Evolutionary conservation across 2,888 invertebrate species (phyloP).

Genomic region (Tetranychus piercei): DNA sequence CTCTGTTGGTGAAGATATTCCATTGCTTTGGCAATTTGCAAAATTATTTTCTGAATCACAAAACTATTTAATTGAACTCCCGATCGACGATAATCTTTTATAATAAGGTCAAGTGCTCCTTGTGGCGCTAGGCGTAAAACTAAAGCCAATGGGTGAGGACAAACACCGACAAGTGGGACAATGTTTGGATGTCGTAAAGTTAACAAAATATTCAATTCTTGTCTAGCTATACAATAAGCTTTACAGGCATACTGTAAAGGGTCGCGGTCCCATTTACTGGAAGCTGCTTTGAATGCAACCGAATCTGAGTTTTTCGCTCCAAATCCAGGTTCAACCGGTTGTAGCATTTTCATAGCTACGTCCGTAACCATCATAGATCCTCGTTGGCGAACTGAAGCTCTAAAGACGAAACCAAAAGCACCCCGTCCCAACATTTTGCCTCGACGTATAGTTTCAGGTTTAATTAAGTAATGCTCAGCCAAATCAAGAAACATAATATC

Average conservation of each 20-base stretch:
- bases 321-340: constrained; percentile 70
- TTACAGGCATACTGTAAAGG: constrained; percentile 78
- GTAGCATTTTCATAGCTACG: constrained; percentile 86
- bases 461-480: constrained; percentile 57
- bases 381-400: constrained; percentile 39
- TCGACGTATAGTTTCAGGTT: constrained; percentile 58
- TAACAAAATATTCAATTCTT: constrained; percentile 71
- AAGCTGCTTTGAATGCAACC: constrained; percentile 46
- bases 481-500: constrained; percentile 83
- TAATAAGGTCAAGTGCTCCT: constrained; percentile 65
- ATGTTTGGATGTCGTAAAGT: constrained; percentile 75
- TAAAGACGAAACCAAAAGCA: constrained; percentile 90
- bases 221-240: constrained; percentile 86
- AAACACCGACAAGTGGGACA: constrained; percentile 73
- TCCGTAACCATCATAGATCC: constrained; percentile 34
- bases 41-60: constrained; percentile 60
- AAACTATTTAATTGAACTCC: constrained; percentile 62
- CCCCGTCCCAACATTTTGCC: constrained; percentile 62
- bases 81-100: constrained; percentile 64
- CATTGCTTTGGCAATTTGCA: constrained; percentile 80
- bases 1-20: constrained; percentile 82
- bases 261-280: constrained; percentile 80
- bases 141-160: constrained; percentile 67
- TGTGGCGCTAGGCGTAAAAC: constrained; percentile 75
- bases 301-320: constrained; percentile 47